These are phyloP conservation scores for Eospalax fontanierii DNA, from an alignment of 2,797 vertebrate species.

Conservation along the genomic window DNA sequence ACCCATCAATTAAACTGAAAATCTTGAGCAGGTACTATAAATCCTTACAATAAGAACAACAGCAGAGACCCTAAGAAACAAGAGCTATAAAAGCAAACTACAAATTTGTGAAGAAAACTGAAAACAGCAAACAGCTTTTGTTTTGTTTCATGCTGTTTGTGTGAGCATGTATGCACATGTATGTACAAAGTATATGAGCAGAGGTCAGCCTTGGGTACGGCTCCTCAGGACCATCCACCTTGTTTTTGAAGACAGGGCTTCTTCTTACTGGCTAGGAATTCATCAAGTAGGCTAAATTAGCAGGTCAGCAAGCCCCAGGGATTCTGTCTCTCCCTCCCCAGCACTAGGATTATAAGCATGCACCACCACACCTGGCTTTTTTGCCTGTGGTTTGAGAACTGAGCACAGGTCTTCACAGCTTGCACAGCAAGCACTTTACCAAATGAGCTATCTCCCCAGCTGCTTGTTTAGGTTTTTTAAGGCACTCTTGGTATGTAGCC, in stretches of 20 bases:
- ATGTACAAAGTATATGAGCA: not conserved
- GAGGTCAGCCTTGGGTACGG: not conserved
- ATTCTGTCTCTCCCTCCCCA: not conserved
- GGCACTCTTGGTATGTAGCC: not conserved
- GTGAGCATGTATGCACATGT: not conserved
- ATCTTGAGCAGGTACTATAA: not conserved
- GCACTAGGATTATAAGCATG: no score
- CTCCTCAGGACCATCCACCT: not conserved
- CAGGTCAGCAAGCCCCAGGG: not conserved
- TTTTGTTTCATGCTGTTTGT: no score
- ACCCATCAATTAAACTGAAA: constrained; percentile 52
- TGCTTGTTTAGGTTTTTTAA: not conserved
- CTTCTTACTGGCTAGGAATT: not conserved
- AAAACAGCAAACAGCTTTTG: not conserved
- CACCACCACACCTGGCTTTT: no score
- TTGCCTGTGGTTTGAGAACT: not conserved
- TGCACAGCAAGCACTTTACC: not conserved
- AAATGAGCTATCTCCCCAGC: not conserved
- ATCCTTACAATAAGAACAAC: constrained; percentile 39
- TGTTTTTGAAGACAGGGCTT: not conserved
- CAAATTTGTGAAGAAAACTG: not conserved
- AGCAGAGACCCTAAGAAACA: not conserved
- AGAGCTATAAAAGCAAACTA: not conserved
- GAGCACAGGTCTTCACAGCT: not conserved
- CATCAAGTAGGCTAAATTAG: not conserved